Conservation (phyloP, 2,797 vertebrate species). For the Hemitrygon akajei region DNA sequence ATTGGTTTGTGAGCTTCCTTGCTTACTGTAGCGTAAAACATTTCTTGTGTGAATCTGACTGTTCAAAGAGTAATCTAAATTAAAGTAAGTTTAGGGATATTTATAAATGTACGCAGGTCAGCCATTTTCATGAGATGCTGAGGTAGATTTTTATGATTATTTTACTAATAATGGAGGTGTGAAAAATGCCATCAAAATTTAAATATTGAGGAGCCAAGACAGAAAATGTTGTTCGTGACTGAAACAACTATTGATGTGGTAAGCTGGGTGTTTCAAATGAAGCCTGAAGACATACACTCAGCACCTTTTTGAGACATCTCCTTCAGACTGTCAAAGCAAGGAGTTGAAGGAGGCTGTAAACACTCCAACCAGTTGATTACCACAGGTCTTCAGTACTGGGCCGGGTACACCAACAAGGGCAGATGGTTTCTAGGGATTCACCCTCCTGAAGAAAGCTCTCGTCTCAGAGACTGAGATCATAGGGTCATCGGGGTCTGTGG, state of each 20-base stretch:
- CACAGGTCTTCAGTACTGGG: too few species aligned
- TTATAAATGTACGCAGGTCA: neutral
- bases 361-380: too few species aligned
- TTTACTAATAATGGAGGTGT: neutral
- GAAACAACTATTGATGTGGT: neutral
- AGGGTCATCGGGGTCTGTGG: too few species aligned
- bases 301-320: too few species aligned
- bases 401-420: too few species aligned
- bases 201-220: neutral
- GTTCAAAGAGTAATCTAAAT: neutral
- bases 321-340: too few species aligned
- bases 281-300: too few species aligned
- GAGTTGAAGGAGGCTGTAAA: too few species aligned
- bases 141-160: neutral
- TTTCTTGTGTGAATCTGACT: neutral
- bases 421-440: too few species aligned
- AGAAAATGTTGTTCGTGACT: neutral
- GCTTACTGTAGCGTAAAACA: neutral
- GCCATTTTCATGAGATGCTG: neutral
- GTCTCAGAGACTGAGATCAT: too few species aligned
- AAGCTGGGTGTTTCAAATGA: neutral
- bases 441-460: too few species aligned
- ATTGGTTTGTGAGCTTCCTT: neutral
- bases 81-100: neutral
- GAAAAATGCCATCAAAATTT: neutral